Evolutionary conservation across 2,888 invertebrate species (phyloP).

Genomic region (Spatulosminthurus flaviceps): DNA sequence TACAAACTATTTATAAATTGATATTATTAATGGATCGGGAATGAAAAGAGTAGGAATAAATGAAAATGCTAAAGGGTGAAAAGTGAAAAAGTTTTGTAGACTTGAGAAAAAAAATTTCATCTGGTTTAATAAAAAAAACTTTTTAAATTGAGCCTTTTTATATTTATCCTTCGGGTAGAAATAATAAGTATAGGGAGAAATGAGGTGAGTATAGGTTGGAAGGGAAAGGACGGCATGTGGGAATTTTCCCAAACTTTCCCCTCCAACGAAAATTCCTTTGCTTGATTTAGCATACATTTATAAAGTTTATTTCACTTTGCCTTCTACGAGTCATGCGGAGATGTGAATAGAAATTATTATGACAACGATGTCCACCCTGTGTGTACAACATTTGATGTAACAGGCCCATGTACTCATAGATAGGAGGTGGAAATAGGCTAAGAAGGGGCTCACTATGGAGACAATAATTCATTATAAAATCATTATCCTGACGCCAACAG

Average conservation of each 20-base stretch:
- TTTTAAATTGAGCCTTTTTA: neutral
- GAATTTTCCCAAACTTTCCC: neutral
- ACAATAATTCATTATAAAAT: constrained; percentile 14
- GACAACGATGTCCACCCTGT: neutral
- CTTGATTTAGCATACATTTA: no score
- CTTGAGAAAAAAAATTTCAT: no score
- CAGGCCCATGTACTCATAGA: neutral
- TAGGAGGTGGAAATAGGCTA: neutral
- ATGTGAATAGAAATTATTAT: neutral
- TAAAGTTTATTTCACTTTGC: neutral
- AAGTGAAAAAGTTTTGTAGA: no score
- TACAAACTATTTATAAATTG: no score
- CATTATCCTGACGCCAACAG: constrained; percentile 12
- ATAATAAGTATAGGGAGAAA: no score
- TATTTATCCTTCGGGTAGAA: neutral
- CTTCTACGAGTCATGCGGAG: neutral
- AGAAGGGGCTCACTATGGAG: neutral
- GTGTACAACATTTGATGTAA: neutral
- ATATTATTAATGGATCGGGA: no score
- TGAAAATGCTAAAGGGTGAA: no score
- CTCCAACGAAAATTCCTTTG: neutral
- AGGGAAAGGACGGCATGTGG: neutral
- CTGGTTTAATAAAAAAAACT: no score
- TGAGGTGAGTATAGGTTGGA: neutral
- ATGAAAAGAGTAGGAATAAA: no score